A percentile compares a stretch with the other conserved stretches of the same genome.
phyloP scores from a whole-genome alignment of 1,140 invertebrate species.

The Trachelipus rathkii region DNA sequence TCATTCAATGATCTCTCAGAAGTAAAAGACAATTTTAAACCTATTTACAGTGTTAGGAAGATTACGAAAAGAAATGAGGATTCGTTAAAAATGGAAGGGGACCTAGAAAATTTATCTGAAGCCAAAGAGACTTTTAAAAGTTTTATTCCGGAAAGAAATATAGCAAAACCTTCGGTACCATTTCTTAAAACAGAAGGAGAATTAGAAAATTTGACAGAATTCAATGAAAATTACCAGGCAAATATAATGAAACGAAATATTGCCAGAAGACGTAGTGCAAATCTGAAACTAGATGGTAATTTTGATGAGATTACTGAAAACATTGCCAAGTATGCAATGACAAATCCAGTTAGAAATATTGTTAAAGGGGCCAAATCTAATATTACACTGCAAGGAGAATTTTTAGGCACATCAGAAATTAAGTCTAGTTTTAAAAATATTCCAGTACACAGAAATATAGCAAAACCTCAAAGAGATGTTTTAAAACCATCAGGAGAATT shows the following conservation, averaged over 20 bases:
- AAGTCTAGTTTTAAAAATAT: conserved; percentile 12
- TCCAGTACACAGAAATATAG: conserved; percentile 16
- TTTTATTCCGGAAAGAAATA: background rate
- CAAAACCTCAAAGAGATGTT: conserved; percentile 12
- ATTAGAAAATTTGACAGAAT: background rate
- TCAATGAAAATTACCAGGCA: background rate
- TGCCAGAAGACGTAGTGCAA: conserved; percentile 1
- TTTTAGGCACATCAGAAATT: conserved; percentile 20
- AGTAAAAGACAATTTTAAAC: conserved; percentile 14
- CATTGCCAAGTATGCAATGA: conserved; percentile 10
- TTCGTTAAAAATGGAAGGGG: conserved; percentile 23
- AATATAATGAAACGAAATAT: conserved; percentile 13
- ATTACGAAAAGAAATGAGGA: conserved; percentile 14
- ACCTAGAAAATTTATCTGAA: conserved; percentile 23
- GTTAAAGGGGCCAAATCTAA: conserved; percentile 19
- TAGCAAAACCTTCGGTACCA: conserved; percentile 1
- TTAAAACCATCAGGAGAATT: conserved; percentile 18
- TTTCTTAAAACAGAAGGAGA: conserved; percentile 5
- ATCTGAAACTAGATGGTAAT: conserved; percentile 16
- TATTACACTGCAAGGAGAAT: conserved; percentile 17
- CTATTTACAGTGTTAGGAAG: background rate
- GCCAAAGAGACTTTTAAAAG: conserved; percentile 5
- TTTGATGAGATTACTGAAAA: conserved; percentile 25
- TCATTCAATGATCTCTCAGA: conserved; percentile 12
- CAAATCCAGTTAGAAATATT: conserved; percentile 19